phyloP scores from a whole-genome alignment of 2,888 invertebrate genomes.

The Trichopoda pennipes region DNA sequence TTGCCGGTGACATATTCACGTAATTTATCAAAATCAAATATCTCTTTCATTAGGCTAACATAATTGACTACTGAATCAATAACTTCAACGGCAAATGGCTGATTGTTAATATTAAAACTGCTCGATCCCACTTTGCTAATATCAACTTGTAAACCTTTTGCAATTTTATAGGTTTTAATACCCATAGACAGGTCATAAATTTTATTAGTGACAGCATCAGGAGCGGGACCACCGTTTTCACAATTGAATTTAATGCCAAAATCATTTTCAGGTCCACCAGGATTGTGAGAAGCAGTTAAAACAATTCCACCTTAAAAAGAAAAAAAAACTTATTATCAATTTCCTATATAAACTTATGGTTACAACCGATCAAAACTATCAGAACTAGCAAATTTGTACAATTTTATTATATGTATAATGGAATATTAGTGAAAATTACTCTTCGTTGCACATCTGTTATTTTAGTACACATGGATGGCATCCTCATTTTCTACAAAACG shows the following conservation, averaged over 20 bases:
- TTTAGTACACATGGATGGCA: too few relatives aligned
- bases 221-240: conserved; percentile 98
- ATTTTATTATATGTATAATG: too few relatives aligned
- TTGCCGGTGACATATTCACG: conserved; percentile 87
- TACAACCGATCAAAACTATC: too few relatives aligned
- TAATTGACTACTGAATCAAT: conserved; percentile 96
- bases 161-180: conserved; percentile 90
- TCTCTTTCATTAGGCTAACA: conserved; percentile 93
- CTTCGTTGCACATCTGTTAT: too few relatives aligned
- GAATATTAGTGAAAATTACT: too few relatives aligned
- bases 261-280: conserved; percentile 97
- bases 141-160: conserved; percentile 88
- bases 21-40: conserved; percentile 95
- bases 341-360: not conserved
- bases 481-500: too few relatives aligned
- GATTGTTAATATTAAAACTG: conserved; percentile 83
- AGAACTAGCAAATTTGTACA: too few relatives aligned
- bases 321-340: not conserved
- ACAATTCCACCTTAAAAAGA: conserved; percentile 92
- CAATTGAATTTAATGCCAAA: conserved; percentile 99
- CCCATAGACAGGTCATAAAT: conserved; percentile 91
- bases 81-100: conserved; percentile 90
- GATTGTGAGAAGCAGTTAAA: conserved; percentile 99
- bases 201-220: conserved; percentile 92
- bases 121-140: conserved; percentile 87